Evolutionary conservation across 2,888 invertebrate species (phyloP).

Genomic region (Chymomyza procnemis): DNA sequence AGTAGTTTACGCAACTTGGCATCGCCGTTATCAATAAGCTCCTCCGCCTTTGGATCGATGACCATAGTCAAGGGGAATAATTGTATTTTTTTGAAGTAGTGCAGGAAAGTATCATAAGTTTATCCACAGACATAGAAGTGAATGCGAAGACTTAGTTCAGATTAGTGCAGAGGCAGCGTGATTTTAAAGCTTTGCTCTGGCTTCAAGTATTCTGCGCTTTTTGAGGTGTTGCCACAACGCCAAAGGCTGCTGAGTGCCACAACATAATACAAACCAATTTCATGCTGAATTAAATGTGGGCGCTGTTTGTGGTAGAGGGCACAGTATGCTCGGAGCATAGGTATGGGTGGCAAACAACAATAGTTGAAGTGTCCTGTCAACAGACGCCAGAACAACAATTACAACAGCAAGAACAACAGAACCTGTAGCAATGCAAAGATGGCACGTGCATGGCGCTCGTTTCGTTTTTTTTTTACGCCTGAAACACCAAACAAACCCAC

Average conservation of each 20-base stretch:
- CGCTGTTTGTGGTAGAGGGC: background rate
- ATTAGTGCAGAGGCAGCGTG: no score
- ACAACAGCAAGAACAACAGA: slow-evolving; percentile 36
- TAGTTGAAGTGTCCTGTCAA: slow-evolving; percentile 78
- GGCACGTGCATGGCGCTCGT: slow-evolving; percentile 73
- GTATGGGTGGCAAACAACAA: slow-evolving; percentile 59
- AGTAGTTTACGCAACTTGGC: no score
- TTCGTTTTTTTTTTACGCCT: slow-evolving; percentile 29
- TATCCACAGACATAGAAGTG: no score
- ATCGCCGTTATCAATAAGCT: no score
- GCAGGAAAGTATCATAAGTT: no score
- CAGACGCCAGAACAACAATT: slow-evolving; percentile 50
- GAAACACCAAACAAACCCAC: background rate
- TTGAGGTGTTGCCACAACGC: slow-evolving; percentile 56
- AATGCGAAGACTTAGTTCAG: no score
- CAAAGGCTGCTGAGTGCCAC: slow-evolving; percentile 53
- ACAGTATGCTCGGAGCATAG: background rate
- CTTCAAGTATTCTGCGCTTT: slow-evolving; percentile 21
- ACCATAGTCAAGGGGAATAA: no score
- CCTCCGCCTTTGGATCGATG: no score
- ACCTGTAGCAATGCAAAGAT: slow-evolving; percentile 29
- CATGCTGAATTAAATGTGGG: slow-evolving; percentile 74
- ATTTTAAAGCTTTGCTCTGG: slow-evolving; percentile 42
- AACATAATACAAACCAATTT: slow-evolving; percentile 76
- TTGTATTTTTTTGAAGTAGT: no score